Evolutionary conservation across 2,113 vertebrate genomes (phyloP), one percentile per base, ranked within the genome.

Genomic region (Thomomys bottae): DNA sequence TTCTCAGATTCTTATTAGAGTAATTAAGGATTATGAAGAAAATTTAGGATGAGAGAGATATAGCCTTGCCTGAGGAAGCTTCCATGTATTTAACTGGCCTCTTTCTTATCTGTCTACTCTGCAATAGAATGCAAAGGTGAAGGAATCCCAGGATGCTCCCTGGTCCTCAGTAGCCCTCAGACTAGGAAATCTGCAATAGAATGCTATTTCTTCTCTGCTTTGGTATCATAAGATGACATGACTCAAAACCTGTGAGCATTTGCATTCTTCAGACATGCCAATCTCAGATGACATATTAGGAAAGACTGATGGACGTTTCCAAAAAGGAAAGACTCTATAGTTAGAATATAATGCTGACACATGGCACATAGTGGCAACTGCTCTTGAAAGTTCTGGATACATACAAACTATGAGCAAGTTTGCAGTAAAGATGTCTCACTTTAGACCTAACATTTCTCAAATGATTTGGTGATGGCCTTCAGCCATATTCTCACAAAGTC

Each of bases 361-460:
- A 64, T 0, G 30, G 54, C 40, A 76, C 2, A 18, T 3, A n/a
- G n/a, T 1, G 40, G 3, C 42, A 54, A 15, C 54, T 78, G 49
- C 54, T 59, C 68, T 45, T 79, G 24, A 40, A 83, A 86, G 57
- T 40, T 61, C 68, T 24, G 4, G 42, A 40, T 42, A 63, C n/a
- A 59, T 23, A 63, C 1, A n/a, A 94, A 66, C 49, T 88, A 38
- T 49, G 11, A 77, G 57, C 49, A 83, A 66, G 32, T 21, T 24
- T n/a, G 11, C 24, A 73, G 87, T 18, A 92, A 80, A 93, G 49
- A 71, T 83, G 23, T 76, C 57, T 64, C 38, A 68, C 45, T 38
- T 88, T 66, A 90, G 90, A 49, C 15, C 17, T 30, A 82, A 64
- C 85, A 91, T 45, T 91, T 21, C 63, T 88, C 38, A 75, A 57